Percentiles rank a stretch among this genome's conserved stretches.
These are phyloP conservation scores for Diploscapter pachys DNA, from an alignment of 1,140 invertebrate genomes.

Conservation along the genomic window DNA sequence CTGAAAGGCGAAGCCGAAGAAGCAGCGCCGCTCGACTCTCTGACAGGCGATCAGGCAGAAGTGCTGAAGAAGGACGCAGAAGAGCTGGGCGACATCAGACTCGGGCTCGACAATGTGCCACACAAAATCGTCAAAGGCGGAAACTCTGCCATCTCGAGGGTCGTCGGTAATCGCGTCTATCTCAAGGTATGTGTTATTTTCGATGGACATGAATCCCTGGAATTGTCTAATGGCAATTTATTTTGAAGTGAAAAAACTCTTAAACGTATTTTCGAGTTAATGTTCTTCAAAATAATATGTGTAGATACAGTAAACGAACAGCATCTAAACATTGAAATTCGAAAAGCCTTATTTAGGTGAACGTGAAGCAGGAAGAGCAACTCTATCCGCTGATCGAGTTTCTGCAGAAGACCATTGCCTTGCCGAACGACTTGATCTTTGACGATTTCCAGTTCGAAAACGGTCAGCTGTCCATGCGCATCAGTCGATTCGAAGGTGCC, in stretches of 20 bases:
- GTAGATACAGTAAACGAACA: too few relatives aligned
- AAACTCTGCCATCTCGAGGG: slow-evolving; percentile 40
- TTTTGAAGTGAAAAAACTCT: too few relatives aligned
- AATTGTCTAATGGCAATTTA: too few relatives aligned
- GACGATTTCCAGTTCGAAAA: slow-evolving; percentile 56
- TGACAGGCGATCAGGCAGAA: slow-evolving; percentile 38
- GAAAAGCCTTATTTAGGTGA: slow-evolving; percentile 27
- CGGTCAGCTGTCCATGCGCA: slow-evolving; percentile 55
- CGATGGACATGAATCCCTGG: too few relatives aligned
- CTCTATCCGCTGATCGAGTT: slow-evolving; percentile 40
- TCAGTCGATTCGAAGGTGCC: slow-evolving; percentile 32
- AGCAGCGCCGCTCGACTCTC: slow-evolving; percentile 45
- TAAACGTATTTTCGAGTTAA: too few relatives aligned
- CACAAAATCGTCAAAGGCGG: slow-evolving; percentile 58
- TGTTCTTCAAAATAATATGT: too few relatives aligned
- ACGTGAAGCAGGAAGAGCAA: slow-evolving; percentile 41
- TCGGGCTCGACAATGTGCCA: slow-evolving; percentile 44
- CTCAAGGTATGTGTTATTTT: slow-evolving; percentile 25
- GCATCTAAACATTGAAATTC: too few relatives aligned
- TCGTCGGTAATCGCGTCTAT: slow-evolving; percentile 58
- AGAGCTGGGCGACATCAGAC: slow-evolving; percentile 51
- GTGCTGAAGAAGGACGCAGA: slow-evolving; percentile 55
- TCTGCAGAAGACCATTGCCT: slow-evolving; percentile 49
- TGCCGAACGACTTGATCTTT: slow-evolving; percentile 53
- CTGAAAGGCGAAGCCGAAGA: slow-evolving; percentile 47